phyloP scores from a whole-genome alignment of 2,888 invertebrate species.

The Acanthococcus lagerstroemiae region DNA sequence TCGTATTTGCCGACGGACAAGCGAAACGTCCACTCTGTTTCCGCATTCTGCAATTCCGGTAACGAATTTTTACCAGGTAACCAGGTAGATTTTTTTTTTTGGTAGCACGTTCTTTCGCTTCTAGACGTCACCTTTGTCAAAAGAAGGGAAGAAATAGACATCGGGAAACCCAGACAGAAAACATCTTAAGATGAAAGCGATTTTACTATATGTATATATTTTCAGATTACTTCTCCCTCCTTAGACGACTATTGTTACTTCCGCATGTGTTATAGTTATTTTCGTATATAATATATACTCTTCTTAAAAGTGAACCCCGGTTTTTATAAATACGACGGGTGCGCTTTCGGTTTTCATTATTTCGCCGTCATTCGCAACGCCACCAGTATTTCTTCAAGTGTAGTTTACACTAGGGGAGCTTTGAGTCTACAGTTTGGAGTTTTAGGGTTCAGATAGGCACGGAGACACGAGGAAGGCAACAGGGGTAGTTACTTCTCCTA shows the following conservation, averaged over 20 bases:
- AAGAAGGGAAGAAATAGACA: background rate
- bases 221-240: background rate
- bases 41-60: no score
- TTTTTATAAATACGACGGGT: conserved; percentile 14
- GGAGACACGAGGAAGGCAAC: no score
- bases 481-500: no score
- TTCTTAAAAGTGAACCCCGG: conserved; percentile 19
- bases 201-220: background rate
- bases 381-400: background rate
- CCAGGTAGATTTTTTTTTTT: no score
- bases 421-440: no score
- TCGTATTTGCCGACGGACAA: no score
- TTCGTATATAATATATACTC: conserved; percentile 1
- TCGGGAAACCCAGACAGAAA: background rate
- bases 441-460: no score
- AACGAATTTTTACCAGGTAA: no score
- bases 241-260: conserved; percentile 21
- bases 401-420: no score
- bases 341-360: conserved; percentile 18
- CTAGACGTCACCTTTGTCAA: no score
- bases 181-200: background rate
- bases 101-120: no score
- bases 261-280: conserved; percentile 26
- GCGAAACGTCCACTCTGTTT: no score
- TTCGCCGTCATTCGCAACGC: background rate